Percentiles rank a stretch among this genome's conserved stretches.
Evolutionary conservation across 2,113 vertebrate genomes (phyloP).

Genomic region (Pan troglodytes): NHGRI_mPanTro3-v2.1_pri NC_072406.2:52150501-52151000

Average conservation of each 20-base stretch:
- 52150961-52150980: background rate
- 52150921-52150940: background rate
- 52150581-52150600: background rate
- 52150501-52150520: background rate
- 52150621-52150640: background rate
- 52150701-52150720: background rate
- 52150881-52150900: background rate
- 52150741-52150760: background rate
- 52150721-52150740: background rate
- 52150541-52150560: background rate
- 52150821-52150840: background rate
- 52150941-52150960: background rate
- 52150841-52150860: background rate
- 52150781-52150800: background rate
- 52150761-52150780: background rate
- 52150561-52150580: background rate
- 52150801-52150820: background rate
- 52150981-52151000: background rate
- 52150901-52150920: background rate
- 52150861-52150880: background rate
- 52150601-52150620: background rate
- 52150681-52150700: background rate
- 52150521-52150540: background rate
- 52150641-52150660: background rate
- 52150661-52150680: background rate